Evolutionary conservation across 2,113 vertebrate species (phyloP).

Genomic region (Marcusenius ussheri): DNA sequence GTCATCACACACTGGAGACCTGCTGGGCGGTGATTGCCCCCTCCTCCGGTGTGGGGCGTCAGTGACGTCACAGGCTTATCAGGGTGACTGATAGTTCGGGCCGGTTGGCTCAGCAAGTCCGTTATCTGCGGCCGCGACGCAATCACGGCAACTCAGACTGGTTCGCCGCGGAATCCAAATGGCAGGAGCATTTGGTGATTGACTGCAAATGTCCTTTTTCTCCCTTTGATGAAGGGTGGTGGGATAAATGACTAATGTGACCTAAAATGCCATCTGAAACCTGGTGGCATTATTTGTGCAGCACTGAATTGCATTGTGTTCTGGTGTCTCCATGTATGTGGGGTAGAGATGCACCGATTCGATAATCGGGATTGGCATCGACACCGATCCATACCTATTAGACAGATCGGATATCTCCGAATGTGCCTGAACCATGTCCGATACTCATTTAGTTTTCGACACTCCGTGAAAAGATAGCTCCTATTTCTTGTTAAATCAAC

Average conservation of each 20-base stretch:
- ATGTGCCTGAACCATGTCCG: too few species aligned
- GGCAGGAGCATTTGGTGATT: background rate
- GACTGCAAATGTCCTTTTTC: background rate
- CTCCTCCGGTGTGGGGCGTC: background rate
- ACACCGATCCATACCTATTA: too few species aligned
- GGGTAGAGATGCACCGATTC: background rate
- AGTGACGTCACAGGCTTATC: background rate
- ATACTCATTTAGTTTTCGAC: too few species aligned
- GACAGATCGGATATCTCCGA: too few species aligned
- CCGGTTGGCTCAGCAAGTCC: background rate
- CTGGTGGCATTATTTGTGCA: background rate
- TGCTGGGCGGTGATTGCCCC: background rate
- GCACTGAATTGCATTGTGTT: background rate
- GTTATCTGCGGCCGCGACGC: background rate
- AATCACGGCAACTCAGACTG: background rate
- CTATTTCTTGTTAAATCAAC: too few species aligned
- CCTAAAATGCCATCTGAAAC: background rate
- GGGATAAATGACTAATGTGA: background rate
- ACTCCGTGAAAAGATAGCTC: too few species aligned
- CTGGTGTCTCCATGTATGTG: background rate
- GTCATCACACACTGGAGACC: conserved; percentile 24
- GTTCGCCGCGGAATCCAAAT: background rate
- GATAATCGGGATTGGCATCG: too few species aligned
- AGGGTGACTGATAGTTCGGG: background rate
- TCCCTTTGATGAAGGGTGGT: background rate